Percentiles rank a stretch among this genome's conserved stretches.
Conservation (phyloP, 2,797 vertebrate genomes). For the Sciaenops ocellatus region DNA sequence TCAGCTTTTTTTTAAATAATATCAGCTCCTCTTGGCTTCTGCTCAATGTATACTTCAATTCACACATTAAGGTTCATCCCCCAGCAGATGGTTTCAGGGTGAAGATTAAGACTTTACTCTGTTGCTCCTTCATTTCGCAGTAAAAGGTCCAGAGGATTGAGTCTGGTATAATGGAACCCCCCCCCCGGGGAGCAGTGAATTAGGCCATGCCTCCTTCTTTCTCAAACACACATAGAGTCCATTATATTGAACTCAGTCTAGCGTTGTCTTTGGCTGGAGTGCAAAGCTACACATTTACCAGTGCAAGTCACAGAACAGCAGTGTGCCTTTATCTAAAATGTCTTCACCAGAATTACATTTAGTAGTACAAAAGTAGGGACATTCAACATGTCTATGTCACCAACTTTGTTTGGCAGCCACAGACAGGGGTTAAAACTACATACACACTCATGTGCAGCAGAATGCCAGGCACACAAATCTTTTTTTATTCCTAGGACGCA, state of each 20-base stretch:
- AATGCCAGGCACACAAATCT: constrained; percentile 41
- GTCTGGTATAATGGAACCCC: constrained; percentile 65
- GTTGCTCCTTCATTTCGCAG: constrained; percentile 65
- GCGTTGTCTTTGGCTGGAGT: constrained; percentile 25
- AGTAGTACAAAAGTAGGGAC: constrained; percentile 9
- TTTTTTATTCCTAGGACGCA: constrained; percentile 49
- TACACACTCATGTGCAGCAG: constrained; percentile 12
- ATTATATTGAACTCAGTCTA: constrained; percentile 47
- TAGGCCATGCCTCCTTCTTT: constrained; percentile 61
- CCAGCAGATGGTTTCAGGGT: constrained; percentile 74
- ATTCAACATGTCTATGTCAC: not conserved
- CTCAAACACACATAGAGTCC: constrained; percentile 51
- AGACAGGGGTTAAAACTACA: constrained; percentile 21
- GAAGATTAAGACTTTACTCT: constrained; percentile 76
- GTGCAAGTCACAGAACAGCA: not conserved
- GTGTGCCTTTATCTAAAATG: not conserved
- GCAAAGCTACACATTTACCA: constrained; percentile 7
- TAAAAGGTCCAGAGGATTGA: constrained; percentile 70
- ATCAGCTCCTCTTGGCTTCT: constrained; percentile 10
- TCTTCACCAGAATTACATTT: not conserved
- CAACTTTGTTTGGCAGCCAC: not conserved
- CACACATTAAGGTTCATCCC: constrained; percentile 45
- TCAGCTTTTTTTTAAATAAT: not conserved
- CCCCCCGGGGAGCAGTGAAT: constrained; percentile 59
- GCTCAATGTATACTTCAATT: constrained; percentile 23